Percentiles rank a stretch among this genome's conserved stretches.
phyloP scores from a whole-genome alignment of 2,797 vertebrate genomes.

The Meda fulgida region DNA sequence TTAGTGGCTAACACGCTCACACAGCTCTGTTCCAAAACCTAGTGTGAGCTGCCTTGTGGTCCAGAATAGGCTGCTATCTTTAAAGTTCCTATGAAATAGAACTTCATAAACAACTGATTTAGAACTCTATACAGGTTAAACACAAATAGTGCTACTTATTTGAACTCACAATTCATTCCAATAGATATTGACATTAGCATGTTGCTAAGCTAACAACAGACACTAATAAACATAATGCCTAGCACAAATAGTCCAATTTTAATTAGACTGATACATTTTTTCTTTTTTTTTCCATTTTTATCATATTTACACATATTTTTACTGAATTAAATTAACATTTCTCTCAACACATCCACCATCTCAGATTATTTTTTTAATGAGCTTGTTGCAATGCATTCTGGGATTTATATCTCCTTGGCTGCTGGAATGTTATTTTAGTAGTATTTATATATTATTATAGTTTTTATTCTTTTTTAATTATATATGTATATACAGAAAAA shows the following conservation, averaged over 20 bases:
- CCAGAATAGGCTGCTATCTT: neutral
- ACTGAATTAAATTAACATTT: neutral
- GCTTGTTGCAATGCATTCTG: neutral
- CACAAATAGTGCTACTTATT: neutral
- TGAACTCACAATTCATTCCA: neutral
- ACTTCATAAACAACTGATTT: neutral
- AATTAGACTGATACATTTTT: neutral
- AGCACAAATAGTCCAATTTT: neutral
- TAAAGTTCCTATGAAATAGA: neutral
- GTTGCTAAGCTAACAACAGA: neutral
- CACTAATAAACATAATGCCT: neutral
- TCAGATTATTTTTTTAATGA: neutral
- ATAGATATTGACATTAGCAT: neutral
- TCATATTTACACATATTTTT: neutral
- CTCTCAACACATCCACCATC: neutral
- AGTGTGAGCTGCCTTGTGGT: neutral
- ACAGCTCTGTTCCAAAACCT: neutral
- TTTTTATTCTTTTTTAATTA: neutral
- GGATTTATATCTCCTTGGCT: neutral
- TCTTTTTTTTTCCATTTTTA: no score
- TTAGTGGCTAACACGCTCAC: constrained; percentile 8
- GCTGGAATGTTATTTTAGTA: neutral
- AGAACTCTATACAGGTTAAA: neutral
- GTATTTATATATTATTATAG: neutral
- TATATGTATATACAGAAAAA: no score